Percentiles rank a stretch among this genome's conserved stretches.
Conservation (phyloP, 2,888 invertebrate species). For the Antheraea assamensis region DNA sequence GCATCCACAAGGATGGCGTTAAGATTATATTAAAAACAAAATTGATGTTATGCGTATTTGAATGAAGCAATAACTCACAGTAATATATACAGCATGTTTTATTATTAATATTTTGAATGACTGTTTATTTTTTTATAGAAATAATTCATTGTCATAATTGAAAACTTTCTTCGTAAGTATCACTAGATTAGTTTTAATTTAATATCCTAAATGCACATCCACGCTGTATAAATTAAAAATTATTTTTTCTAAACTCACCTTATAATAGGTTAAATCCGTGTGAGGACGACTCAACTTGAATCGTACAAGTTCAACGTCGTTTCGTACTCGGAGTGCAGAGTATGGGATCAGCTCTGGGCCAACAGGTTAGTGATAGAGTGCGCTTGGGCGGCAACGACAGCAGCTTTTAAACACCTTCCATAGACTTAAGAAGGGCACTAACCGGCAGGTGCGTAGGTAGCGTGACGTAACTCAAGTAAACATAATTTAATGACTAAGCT, state of each 20-base stretch:
- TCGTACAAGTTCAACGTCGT: constrained; percentile 13
- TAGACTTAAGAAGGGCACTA: constrained; percentile 48
- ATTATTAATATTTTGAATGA: not conserved
- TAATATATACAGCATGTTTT: not conserved
- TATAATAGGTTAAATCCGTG: not conserved
- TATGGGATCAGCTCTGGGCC: constrained; percentile 15
- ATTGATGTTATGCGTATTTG: too few relatives aligned
- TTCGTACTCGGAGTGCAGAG: constrained; percentile 14
- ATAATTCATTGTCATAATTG: not conserved
- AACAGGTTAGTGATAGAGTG: constrained; percentile 43
- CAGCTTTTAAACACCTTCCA: constrained; percentile 68
- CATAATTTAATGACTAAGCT: not conserved
- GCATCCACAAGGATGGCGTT: too few relatives aligned
- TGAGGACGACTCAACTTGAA: constrained; percentile 2
- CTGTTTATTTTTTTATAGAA: not conserved
- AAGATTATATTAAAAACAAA: too few relatives aligned
- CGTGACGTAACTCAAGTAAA: constrained; percentile 40
- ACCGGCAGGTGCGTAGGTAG: constrained; percentile 50
- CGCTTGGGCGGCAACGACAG: constrained; percentile 62
- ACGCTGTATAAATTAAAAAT: not conserved
- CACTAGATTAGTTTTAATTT: not conserved
- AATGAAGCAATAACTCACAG: too few relatives aligned
- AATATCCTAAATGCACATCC: not conserved
- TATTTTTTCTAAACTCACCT: constrained; percentile 13
- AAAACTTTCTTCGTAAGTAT: not conserved